Evolutionary conservation across 2,888 invertebrate genomes (phyloP).

Genomic region (Drosophila suboccidentalis): DNA sequence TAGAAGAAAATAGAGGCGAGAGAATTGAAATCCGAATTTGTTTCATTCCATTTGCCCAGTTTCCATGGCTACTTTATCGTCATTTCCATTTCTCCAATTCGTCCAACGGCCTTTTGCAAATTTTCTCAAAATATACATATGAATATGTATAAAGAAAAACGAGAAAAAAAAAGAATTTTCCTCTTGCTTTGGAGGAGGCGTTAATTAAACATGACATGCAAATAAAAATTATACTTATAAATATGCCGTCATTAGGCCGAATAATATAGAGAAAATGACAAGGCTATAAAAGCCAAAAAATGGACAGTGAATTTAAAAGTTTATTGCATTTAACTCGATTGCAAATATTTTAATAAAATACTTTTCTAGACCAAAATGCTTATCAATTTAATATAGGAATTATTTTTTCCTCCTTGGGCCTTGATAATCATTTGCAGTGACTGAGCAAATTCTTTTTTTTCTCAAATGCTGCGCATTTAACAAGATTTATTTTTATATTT

Average conservation of each 20-base stretch:
- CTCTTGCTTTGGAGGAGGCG: conserved; percentile 53
- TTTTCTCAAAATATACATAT: conserved; percentile 21
- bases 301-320: conserved; percentile 21
- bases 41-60: conserved; percentile 77
- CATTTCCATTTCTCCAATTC: conserved; percentile 58
- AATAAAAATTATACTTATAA: conserved; percentile 73
- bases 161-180: conserved; percentile 20
- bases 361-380: neutral
- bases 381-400: neutral
- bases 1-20: conserved; percentile 25
- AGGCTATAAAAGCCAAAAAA: conserved; percentile 25
- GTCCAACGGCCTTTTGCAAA: conserved; percentile 57
- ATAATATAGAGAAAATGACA: conserved; percentile 21
- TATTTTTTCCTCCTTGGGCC: neutral
- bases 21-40: conserved; percentile 71
- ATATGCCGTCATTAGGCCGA: conserved; percentile 55
- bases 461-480: conserved; percentile 45
- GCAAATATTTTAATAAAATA: neutral
- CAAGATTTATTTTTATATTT: conserved; percentile 41
- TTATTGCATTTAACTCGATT: conserved; percentile 15
- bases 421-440: conserved; percentile 13
- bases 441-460: conserved; percentile 30
- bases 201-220: conserved; percentile 81
- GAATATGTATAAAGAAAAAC: conserved; percentile 11
- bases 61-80: conserved; percentile 58